Base-by-base conservation (phyloP, 1,140 invertebrate genomes). In the Hylaeus anthracinus region DNA sequence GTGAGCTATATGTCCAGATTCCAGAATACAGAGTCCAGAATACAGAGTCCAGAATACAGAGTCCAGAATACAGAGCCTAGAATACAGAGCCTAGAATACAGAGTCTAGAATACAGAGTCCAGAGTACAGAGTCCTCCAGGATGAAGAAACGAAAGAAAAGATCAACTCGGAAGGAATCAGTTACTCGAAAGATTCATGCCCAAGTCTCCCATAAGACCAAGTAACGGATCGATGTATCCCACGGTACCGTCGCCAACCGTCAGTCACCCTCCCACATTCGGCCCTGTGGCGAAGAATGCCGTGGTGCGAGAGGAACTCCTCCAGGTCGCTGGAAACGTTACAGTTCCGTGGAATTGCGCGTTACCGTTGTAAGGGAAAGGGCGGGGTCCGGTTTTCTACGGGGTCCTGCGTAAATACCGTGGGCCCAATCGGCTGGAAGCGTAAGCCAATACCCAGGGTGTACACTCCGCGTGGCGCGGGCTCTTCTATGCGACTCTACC, bases 391-490 rank as follows among this genome's bases (percentile, higher is more conserved):
- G 70, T 84, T 72, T 82, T 86, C 55, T 82, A 87, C 61, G 73
- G 80, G 77, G 71, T 80, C 77, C 83, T 87, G 76, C 77, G 79
- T 90, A 88, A 91, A 91, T 91, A 90, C 90, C 89, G 26, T 75
- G 76, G 56, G 83, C 66, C 83, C 87, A 88, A 91, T 91, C 89
- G 85, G 82, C 79, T 88, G 89, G 84, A 90, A 90, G 60, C 88
- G 90, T 90, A 91, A 91, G 75, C 78, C 86, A 89, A 91, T 91
- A 90, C 89, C 82, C 81, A 86, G 81, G 80, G 81, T 84, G 83
- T 78, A 73, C 73, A 70, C 72, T 82, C 78, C 74, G 71, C 72
- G 78, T 82, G 67, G 61, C 70, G 76, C 72, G 74, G 66, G 48
- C 60, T 43, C 72, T 55, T 81, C 67, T 63, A 39, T 8, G 55